These are phyloP conservation scores for Fragum fragum DNA, from an alignment of 2,888 invertebrate species.

Conservation along the genomic window DNA sequence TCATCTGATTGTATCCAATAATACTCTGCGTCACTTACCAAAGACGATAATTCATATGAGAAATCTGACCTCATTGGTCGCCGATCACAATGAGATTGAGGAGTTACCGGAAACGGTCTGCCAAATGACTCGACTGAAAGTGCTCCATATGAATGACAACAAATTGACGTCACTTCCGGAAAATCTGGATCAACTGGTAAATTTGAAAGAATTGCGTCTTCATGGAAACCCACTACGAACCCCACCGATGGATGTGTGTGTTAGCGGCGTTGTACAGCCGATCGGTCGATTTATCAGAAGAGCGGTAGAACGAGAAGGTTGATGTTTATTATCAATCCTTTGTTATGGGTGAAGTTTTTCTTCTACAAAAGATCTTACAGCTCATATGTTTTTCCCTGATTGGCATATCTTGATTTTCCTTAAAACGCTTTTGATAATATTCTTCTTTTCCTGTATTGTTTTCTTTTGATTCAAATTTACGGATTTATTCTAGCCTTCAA, in stretches of 20 bases:
- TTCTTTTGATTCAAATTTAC: no score
- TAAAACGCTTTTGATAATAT: no score
- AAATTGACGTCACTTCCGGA: constrained; percentile 78
- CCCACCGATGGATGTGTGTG: constrained; percentile 85
- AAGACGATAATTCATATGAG: constrained; percentile 77
- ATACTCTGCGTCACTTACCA: constrained; percentile 79
- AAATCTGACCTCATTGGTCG: constrained; percentile 77
- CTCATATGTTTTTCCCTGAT: no score
- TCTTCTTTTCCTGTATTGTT: no score
- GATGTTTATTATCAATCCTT: no score
- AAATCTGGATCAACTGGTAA: constrained; percentile 79
- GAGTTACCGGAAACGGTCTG: constrained; percentile 76
- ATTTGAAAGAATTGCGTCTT: constrained; percentile 81
- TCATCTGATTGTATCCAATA: constrained; percentile 81
- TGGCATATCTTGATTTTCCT: no score
- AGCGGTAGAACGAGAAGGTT: constrained; percentile 83
- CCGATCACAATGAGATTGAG: constrained; percentile 79
- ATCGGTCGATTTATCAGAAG: constrained; percentile 84
- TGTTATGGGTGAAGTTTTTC: no score
- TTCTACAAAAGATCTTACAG: no score
- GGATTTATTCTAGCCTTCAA: no score
- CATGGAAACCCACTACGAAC: constrained; percentile 83
- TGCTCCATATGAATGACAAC: constrained; percentile 82
- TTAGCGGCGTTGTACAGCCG: constrained; percentile 84
- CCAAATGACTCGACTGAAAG: constrained; percentile 73